Conservation (phyloP, 2,113 vertebrate species). For the Phaetusa simplex region DNA sequence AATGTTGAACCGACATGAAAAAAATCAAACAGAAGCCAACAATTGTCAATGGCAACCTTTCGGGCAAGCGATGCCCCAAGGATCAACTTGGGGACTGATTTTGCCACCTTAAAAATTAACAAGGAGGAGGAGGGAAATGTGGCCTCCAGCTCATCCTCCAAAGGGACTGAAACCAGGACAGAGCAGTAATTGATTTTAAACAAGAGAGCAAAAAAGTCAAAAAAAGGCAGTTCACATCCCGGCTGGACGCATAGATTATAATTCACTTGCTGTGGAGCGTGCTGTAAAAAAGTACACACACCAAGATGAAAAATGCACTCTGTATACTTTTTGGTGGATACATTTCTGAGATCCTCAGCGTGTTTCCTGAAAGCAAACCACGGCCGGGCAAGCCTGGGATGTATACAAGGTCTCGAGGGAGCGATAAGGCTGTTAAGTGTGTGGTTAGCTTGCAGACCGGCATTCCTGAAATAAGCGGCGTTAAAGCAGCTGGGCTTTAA, state of each 20-base stretch:
- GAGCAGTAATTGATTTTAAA: neutral
- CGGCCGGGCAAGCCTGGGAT: rapidly evolving
- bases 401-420: neutral
- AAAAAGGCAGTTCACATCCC: neutral
- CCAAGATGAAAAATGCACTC: neutral
- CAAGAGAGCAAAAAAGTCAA: neutral
- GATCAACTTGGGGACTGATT: neutral
- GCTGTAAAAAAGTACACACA: neutral
- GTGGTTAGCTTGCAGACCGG: neutral
- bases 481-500: neutral
- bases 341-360: conserved; percentile 11
- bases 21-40: neutral
- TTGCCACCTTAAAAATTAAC: conserved; percentile 1
- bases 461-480: neutral
- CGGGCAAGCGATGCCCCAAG: neutral
- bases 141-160: neutral
- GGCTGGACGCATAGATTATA: neutral
- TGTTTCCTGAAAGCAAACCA: conserved; percentile 27
- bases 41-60: conserved; percentile 35
- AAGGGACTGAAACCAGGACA: neutral
- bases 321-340: neutral
- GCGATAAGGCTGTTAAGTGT: neutral
- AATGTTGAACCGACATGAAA: neutral
- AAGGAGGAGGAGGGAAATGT: neutral
- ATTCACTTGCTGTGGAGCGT: neutral